Evolutionary conservation across 2,797 vertebrate species (phyloP), one percentile per base, ranked within the genome.

Genomic region (Trachops cirrhosus): DNA sequence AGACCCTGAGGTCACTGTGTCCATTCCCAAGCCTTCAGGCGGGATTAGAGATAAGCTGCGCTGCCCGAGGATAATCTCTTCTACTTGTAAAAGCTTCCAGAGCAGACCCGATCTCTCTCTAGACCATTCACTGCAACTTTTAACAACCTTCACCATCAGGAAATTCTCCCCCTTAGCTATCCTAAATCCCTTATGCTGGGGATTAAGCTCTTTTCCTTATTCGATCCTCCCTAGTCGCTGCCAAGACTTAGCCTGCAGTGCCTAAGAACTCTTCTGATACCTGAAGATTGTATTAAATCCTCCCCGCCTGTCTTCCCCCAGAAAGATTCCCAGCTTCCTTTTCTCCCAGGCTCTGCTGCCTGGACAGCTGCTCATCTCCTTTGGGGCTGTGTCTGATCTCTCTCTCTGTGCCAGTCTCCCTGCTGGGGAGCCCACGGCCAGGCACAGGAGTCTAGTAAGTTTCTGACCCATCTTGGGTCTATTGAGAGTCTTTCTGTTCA

Each of bases 21-120:
- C 97, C 97, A 96, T 96, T 97, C 96, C 92, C 79, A 75, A 96
- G 95, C 94, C 97, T 97, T 96, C 83, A 87, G 96, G 96, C 86
- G 68, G 97, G 96, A 93, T 97, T 97, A 97, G 89, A 71, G 93
- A 95, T 97, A 97, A 97, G 32, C 97, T 94, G 94, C 94, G 96
- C 94, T 96, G 96, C 94, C 93, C 73, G 91, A 95, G 96, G 96
- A 97, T 97, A 97, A 97, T 96, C 97, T 97, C 94, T 97, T 96
- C 96, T 95, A 89, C 96, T 97, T 97, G 96, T 96, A 97, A 96
- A 97, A 96, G 96, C 97, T 96, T 96, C 96, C 93, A 86, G 93
- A 97, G 95, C 79, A 97, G 94, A 91, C 96, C 92, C 64, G 91
- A 79, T 96, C 95, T 97, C 97, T 98, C 96, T 93, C 62, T 96